These are phyloP conservation scores for Haliclystus octoradiatus DNA, from an alignment of 30 jellyfish, hydroid and myxozoan genomes.

Conservation along the genomic window DNA sequence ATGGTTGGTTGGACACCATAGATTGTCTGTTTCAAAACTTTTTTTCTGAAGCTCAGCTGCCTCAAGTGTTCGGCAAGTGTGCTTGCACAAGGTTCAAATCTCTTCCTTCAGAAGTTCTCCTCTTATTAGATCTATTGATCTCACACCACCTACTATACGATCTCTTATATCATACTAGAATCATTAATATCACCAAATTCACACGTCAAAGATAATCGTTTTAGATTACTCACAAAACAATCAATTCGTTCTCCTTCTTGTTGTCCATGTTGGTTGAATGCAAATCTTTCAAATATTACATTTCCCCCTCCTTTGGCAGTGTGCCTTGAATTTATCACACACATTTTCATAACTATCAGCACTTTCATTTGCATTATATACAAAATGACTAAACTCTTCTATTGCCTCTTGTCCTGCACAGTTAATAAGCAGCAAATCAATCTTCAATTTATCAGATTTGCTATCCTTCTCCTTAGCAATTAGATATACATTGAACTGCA, in stretches of 20 bases:
- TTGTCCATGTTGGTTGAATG: neutral
- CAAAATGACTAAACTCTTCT: neutral
- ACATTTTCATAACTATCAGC: neutral
- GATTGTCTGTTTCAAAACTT: too few relatives aligned
- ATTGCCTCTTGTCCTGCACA: neutral
- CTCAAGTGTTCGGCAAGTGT: too few relatives aligned
- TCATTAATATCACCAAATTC: neutral
- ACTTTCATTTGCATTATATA: neutral
- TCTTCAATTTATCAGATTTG: neutral
- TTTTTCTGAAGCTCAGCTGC: too few relatives aligned
- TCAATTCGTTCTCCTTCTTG: neutral
- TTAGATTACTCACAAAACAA: neutral
- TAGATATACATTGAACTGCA: too few relatives aligned
- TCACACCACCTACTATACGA: neutral
- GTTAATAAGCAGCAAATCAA: neutral
- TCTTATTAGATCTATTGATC: neutral
- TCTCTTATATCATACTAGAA: neutral
- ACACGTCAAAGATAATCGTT: neutral
- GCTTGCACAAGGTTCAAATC: too few relatives aligned
- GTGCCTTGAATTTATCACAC: too few relatives aligned
- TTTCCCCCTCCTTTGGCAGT: too few relatives aligned
- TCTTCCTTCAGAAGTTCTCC: neutral
- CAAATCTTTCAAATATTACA: neutral
- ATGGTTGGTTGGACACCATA: too few relatives aligned
- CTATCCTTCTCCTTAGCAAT: neutral